phyloP scores from a whole-genome alignment of 2,797 vertebrate species.

The Rhynchotus rufescens region DNA sequence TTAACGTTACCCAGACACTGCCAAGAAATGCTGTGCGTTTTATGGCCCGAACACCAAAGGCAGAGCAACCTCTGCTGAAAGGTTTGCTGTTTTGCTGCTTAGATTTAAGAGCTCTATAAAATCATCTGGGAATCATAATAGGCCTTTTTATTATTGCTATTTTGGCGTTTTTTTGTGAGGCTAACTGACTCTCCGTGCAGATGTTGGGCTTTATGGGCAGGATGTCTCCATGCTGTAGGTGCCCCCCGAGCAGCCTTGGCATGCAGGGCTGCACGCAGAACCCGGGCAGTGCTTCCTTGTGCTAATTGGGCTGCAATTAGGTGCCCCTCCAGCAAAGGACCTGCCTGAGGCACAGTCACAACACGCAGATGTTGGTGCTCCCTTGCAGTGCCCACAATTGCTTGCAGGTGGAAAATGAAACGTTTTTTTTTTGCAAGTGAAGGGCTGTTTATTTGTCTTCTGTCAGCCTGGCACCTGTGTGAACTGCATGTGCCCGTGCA shows the following conservation, averaged over 20 bases:
- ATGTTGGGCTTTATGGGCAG: not conserved
- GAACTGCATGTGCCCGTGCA: not conserved
- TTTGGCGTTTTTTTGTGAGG: not conserved
- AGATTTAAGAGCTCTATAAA: slow-evolving; percentile 1
- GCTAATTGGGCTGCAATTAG: not conserved
- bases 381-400: not conserved
- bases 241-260: not conserved
- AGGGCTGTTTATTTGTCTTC: not conserved
- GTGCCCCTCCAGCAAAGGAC: not conserved
- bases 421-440: not conserved
- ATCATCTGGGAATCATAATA: slow-evolving; percentile 23
- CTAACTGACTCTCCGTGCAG: not conserved
- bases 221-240: not conserved
- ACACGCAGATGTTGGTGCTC: not conserved
- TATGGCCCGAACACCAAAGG: not conserved
- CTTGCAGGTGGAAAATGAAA: not conserved
- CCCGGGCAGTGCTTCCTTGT: not conserved
- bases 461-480: not conserved
- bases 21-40: slow-evolving; percentile 3
- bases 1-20: not conserved
- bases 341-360: not conserved
- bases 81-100: not conserved
- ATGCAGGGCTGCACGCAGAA: not conserved
- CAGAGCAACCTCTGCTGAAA: not conserved
- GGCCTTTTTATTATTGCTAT: not conserved